phyloP scores from a whole-genome alignment of 2,888 invertebrate species.

The Carcina quercana region DNA sequence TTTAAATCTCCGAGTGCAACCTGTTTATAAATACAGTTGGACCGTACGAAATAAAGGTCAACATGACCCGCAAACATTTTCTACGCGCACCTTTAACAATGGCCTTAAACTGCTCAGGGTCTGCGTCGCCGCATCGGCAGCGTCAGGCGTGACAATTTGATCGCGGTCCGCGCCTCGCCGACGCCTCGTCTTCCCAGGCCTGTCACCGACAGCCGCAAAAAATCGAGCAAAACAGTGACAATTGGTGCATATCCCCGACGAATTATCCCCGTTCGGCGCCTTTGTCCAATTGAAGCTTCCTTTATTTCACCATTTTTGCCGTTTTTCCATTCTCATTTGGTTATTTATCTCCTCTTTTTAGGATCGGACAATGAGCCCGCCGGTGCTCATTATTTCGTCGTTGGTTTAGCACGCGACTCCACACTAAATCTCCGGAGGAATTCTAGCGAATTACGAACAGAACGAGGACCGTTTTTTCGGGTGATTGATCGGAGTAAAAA shows the following conservation, averaged over 20 bases:
- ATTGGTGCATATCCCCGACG: slow-evolving; percentile 72
- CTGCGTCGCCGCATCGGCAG: slow-evolving; percentile 4
- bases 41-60: too few species aligned
- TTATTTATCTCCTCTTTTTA: slow-evolving; percentile 71
- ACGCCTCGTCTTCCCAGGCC: slow-evolving; percentile 32
- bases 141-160: slow-evolving; percentile 52
- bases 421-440: slow-evolving; percentile 68
- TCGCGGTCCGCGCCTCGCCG: slow-evolving; percentile 32
- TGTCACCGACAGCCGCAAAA: slow-evolving; percentile 45
- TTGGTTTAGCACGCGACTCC: slow-evolving; percentile 58
- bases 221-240: slow-evolving; percentile 66
- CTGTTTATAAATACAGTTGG: too few species aligned
- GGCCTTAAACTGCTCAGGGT: slow-evolving; percentile 4
- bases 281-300: slow-evolving; percentile 69
- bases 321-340: slow-evolving; percentile 73
- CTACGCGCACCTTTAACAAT: slow-evolving; percentile 5
- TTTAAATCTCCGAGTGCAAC: too few species aligned
- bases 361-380: slow-evolving; percentile 43
- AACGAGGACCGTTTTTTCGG: slow-evolving; percentile 57
- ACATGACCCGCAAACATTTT: slow-evolving; percentile 4
- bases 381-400: slow-evolving; percentile 62
- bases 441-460: slow-evolving; percentile 70
- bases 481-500: slow-evolving; percentile 71
- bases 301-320: slow-evolving; percentile 71
- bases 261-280: slow-evolving; percentile 71